Percentiles rank a stretch among this genome's conserved stretches.
phyloP scores from a whole-genome alignment of 2,797 vertebrate species.

The Meriones psammophilus region DNA sequence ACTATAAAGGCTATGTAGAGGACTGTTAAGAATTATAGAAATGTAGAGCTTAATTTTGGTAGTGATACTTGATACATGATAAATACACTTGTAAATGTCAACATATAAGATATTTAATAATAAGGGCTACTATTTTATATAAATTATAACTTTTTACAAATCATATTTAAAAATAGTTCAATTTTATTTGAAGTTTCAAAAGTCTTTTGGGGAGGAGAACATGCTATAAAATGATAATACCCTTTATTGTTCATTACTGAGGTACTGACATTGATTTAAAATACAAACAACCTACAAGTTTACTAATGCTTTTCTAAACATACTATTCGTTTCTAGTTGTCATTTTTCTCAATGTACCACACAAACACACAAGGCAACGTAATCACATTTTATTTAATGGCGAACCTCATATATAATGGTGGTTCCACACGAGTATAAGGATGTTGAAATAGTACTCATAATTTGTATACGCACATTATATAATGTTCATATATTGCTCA shows the following conservation, averaged over 20 bases:
- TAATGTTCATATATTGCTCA: too few species aligned
- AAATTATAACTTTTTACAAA: background rate
- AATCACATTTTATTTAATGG: background rate
- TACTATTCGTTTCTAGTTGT: background rate
- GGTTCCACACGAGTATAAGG: background rate
- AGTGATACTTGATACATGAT: background rate
- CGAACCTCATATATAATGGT: background rate
- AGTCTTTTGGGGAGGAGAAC: background rate
- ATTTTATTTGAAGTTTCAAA: background rate
- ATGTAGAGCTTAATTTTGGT: background rate
- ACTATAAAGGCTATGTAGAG: background rate
- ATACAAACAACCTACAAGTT: background rate
- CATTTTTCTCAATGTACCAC: background rate
- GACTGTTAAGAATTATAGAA: background rate
- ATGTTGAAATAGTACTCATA: too few species aligned
- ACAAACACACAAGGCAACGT: background rate
- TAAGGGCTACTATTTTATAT: background rate
- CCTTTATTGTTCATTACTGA: background rate
- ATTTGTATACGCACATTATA: too few species aligned
- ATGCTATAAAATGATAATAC: slow-evolving; percentile 11
- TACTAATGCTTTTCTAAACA: background rate
- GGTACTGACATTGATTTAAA: background rate
- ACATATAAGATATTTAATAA: background rate
- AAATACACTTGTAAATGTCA: background rate
- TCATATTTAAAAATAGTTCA: background rate